These are phyloP conservation scores for Drosophila vallismaia DNA, from an alignment of 2,888 invertebrate genomes.

Conservation along the genomic window DNA sequence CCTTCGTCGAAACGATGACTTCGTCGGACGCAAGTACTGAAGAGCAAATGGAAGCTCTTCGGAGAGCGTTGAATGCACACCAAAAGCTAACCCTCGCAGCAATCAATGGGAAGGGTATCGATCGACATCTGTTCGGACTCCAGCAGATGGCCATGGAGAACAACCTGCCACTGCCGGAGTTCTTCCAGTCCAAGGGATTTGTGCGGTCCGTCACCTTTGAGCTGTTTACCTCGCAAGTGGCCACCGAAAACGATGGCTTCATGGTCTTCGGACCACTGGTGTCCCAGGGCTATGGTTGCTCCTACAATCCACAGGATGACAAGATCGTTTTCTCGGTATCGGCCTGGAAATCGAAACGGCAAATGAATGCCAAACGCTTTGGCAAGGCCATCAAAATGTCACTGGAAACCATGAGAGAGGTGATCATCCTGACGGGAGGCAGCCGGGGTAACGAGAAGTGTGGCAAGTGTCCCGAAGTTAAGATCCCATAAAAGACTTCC, in stretches of 20 bases:
- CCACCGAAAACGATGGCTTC: constrained; percentile 91
- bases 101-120: constrained; percentile 90
- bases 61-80: constrained; percentile 90
- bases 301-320: constrained; percentile 94
- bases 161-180: constrained; percentile 88
- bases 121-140: constrained; percentile 95
- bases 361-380: constrained; percentile 85
- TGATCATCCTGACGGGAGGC: constrained; percentile 21
- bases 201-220: constrained; percentile 90
- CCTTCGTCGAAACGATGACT: constrained; percentile 90
- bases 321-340: constrained; percentile 91
- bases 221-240: constrained; percentile 95
- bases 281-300: constrained; percentile 94
- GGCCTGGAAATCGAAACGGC: constrained; percentile 85
- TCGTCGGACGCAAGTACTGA: constrained; percentile 83
- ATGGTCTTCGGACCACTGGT: constrained; percentile 96
- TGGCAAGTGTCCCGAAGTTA: constrained; percentile 7
- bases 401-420: constrained; percentile 17
- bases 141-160: constrained; percentile 92
- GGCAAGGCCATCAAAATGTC: constrained; percentile 22
- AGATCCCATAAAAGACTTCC: not conserved
- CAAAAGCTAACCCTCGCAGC: constrained; percentile 89
- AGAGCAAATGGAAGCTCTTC: constrained; percentile 87
- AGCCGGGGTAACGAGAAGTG: constrained; percentile 3
- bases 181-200: constrained; percentile 90